Percentiles rank a stretch among this genome's conserved stretches.
Evolutionary conservation across 2,797 vertebrate species (phyloP).

Genomic region (Diplodus sargus): DNA sequence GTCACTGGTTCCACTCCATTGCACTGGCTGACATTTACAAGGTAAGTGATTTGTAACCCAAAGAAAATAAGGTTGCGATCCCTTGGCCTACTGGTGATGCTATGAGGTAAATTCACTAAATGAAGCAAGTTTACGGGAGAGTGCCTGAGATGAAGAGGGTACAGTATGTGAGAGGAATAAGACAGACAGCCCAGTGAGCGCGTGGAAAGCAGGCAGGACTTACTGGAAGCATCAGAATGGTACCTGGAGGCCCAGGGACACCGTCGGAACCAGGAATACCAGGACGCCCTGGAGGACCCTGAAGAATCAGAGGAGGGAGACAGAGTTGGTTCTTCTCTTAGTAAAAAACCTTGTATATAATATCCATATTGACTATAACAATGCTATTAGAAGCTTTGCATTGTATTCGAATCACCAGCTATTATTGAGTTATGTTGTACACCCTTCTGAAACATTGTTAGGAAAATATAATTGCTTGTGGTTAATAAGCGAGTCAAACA

Average conservation of each 20-base stretch:
- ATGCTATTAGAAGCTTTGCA: neutral
- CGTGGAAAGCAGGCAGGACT: conserved; percentile 65
- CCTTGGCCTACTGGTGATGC: conserved; percentile 62
- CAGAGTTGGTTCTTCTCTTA: neutral
- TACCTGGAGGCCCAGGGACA: conserved; percentile 94
- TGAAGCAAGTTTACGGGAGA: conserved; percentile 43
- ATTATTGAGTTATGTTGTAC: conserved; percentile 5
- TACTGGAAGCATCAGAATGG: conserved; percentile 97
- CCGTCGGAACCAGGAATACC: conserved; percentile 97
- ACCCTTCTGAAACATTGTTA: neutral
- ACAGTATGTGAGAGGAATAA: conserved; percentile 27
- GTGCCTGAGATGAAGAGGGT: conserved; percentile 47
- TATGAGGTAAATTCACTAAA: conserved; percentile 61
- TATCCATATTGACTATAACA: neutral
- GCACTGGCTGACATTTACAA: conserved; percentile 80
- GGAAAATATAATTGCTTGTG: conserved; percentile 11
- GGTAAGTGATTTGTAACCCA: conserved; percentile 75
- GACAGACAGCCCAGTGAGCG: conserved; percentile 25
- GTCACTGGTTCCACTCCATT: conserved; percentile 75
- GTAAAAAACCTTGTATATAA: neutral
- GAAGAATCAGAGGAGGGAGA: conserved; percentile 20
- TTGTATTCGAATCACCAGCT: neutral
- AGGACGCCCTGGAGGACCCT: conserved; percentile 95
- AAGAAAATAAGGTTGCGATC: conserved; percentile 66
- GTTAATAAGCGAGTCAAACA: conserved; percentile 19